Base-by-base conservation (phyloP, 2,113 vertebrate genomes). In the Nyctibius bracteatus region DNA sequence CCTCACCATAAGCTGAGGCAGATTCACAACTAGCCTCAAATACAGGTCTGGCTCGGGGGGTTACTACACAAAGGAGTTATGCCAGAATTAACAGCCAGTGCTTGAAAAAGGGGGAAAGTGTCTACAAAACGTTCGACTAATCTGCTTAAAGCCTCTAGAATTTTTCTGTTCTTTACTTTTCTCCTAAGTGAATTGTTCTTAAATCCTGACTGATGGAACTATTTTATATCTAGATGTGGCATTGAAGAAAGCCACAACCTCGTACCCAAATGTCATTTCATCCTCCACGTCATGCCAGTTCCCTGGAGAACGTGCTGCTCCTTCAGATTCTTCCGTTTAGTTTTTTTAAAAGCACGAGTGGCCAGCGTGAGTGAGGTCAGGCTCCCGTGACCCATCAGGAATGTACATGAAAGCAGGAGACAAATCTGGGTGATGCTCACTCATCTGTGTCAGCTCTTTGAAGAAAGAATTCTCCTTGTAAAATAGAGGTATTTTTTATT, bases 401-500 rank as follows among this genome's bases (percentile, higher is more conserved):
- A 87, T 84, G 55, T 9, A 71, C 55, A 81, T 47, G 67, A 94
- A 94, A 92, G 61, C 39, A 75, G 66, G 23, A 91, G 81, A 70
- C 43, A 95, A 90, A 86, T 78, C 92, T 78, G 75, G 23, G 87
- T 62, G 78, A 95, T 63, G 84, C 63, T 94, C 90, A 74, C 63
- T 92, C 90, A 90, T 77, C 92, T 83, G 67, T 59, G 47, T 33
- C 51, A 86, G 49, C 58, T 47, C 59, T 66, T 39, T 41, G 46
- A 80, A 80, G 72, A 75, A 85, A 88, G 51, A 72, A 78, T 67
- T 94, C n/a, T 63, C 59, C 55, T 86, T 63, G 79, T 66, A 90
- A 88, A 88, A 91, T 59, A 88, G 59, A 39, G 46, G n/a, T 58
- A 28, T 24, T 46, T 92, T 58, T 39, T 35, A 72, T 59, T 90